These are phyloP conservation scores for Caenorhabditis macrosperma DNA, from an alignment of 2,888 invertebrate genomes.

Conservation along the genomic window DNA sequence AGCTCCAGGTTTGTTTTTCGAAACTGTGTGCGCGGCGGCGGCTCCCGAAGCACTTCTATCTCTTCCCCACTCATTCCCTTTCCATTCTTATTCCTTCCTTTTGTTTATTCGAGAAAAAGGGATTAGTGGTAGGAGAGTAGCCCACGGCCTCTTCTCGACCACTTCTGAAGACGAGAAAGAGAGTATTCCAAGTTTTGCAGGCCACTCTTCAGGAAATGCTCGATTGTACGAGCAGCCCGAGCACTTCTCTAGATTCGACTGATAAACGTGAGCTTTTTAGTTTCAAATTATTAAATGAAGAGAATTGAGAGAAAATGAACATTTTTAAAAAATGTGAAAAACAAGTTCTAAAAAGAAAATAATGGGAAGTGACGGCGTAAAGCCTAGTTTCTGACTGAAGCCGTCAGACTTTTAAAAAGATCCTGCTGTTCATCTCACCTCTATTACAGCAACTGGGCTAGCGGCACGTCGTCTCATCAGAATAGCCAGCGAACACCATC, in stretches of 20 bases:
- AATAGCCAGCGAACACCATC: constrained; percentile 55
- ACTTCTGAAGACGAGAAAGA: constrained; percentile 25
- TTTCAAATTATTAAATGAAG: background rate
- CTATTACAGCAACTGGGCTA: constrained; percentile 33
- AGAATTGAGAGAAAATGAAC: background rate
- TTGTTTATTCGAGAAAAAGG: constrained; percentile 54
- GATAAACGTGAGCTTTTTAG: constrained; percentile 49
- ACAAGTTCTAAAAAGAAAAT: background rate
- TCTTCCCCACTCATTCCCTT: constrained; percentile 8
- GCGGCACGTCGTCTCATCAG: constrained; percentile 43
- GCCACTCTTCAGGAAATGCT: constrained; percentile 63
- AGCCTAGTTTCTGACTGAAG: too few species aligned
- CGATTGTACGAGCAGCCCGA: constrained; percentile 62
- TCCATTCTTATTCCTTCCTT: constrained; percentile 4
- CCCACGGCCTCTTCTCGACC: constrained; percentile 20
- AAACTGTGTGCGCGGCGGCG: too few species aligned
- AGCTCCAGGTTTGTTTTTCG: constrained; percentile 55
- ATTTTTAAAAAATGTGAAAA: background rate
- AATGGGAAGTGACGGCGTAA: too few species aligned
- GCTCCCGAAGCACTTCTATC: too few species aligned
- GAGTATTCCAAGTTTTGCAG: constrained; percentile 42
- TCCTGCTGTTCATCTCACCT: background rate
- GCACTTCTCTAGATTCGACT: constrained; percentile 58
- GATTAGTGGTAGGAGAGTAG: constrained; percentile 45
- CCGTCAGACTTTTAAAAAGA: background rate